Evolutionary conservation across 2,113 vertebrate genomes (phyloP).

Genomic region (Pao palembangensis): DNA sequence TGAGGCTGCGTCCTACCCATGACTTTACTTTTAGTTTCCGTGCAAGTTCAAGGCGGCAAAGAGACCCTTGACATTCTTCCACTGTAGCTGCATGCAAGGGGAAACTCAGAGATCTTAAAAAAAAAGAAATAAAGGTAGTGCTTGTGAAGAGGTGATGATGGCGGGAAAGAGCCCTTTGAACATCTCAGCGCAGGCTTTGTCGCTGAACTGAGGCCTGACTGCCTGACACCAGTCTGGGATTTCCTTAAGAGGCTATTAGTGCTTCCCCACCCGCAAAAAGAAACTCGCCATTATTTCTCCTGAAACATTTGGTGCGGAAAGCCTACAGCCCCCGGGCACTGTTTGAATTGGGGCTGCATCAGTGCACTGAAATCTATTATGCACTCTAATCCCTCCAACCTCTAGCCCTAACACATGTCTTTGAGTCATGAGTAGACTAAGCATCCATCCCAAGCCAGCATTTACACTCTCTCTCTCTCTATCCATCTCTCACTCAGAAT

Average conservation of each 20-base stretch:
- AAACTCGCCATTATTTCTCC: constrained; percentile 66
- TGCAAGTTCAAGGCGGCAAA: constrained; percentile 2
- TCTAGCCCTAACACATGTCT: constrained; percentile 55
- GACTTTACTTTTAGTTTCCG: constrained; percentile 23
- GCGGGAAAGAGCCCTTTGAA: constrained; percentile 38
- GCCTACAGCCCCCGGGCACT: constrained; percentile 58
- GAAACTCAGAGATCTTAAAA: constrained; percentile 16
- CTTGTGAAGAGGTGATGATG: constrained; percentile 1
- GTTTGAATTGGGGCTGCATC: constrained; percentile 66
- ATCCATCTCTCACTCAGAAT: constrained; percentile 10
- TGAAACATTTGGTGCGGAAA: constrained; percentile 65
- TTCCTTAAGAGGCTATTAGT: constrained; percentile 72
- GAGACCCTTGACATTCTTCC: constrained; percentile 17
- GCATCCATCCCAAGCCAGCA: constrained; percentile 51
- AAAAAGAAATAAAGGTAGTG: neutral
- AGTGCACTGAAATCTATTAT: constrained; percentile 67
- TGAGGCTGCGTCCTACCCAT: neutral
- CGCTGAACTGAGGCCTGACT: constrained; percentile 23
- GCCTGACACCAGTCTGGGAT: constrained; percentile 53
- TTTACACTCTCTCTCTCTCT: constrained; percentile 35
- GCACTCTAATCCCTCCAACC: constrained; percentile 63
- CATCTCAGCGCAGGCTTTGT: constrained; percentile 20
- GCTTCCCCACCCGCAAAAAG: constrained; percentile 55
- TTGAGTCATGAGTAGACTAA: constrained; percentile 54
- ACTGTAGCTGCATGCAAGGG: neutral